Evolutionary conservation across 2,113 vertebrate species (phyloP).

Genomic region (Mus musculus): GRCm39 chr8:88010001-88010500

Average conservation of each 20-base stretch:
- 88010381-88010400: background rate
- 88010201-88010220: background rate
- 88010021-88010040: background rate
- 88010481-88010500: background rate
- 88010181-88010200: background rate
- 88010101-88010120: background rate
- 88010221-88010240: background rate
- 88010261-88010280: background rate
- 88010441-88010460: background rate
- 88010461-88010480: background rate
- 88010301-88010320: background rate
- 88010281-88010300: background rate
- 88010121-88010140: background rate
- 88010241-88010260: background rate
- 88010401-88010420: background rate
- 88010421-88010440: background rate
- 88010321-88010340: background rate
- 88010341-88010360: background rate
- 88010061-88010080: background rate
- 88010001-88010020: background rate
- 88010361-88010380: background rate
- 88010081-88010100: background rate
- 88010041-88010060: background rate
- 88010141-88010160: background rate
- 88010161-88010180: background rate